Evolutionary conservation across 2,888 invertebrate genomes (phyloP).

Genomic region (Ecdyonurus torrentis): DNA sequence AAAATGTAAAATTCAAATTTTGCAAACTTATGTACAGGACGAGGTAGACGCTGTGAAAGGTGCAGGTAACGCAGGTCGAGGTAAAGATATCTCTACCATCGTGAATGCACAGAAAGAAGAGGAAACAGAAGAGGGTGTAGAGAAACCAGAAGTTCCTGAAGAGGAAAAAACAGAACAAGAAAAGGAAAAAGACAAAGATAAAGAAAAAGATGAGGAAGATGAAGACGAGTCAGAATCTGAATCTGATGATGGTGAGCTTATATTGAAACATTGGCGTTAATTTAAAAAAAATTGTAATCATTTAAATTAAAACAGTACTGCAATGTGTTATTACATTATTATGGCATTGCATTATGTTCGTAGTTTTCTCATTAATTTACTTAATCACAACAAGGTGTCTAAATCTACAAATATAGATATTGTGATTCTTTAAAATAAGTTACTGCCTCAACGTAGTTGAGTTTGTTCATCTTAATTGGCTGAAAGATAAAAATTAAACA

Average conservation of each 20-base stretch:
- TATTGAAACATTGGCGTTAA: background rate
- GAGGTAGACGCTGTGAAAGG: conserved; percentile 59
- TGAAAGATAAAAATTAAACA: too few relatives aligned
- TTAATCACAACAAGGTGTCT: too few relatives aligned
- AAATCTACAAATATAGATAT: too few relatives aligned
- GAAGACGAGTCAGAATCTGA: conserved; percentile 18
- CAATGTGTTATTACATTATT: too few relatives aligned
- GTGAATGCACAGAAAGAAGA: conserved; percentile 56
- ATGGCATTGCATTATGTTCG: too few relatives aligned
- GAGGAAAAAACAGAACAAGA: conserved; percentile 24
- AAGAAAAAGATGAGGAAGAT: conserved; percentile 28
- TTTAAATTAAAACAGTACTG: too few relatives aligned
- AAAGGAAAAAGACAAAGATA: conserved; percentile 22
- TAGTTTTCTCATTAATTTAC: too few relatives aligned
- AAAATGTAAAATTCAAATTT: too few relatives aligned
- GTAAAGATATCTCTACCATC: conserved; percentile 86
- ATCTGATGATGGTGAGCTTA: background rate
- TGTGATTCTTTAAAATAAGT: too few relatives aligned
- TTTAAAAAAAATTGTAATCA: background rate
- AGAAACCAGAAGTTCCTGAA: conserved; percentile 16
- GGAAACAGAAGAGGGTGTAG: conserved; percentile 24
- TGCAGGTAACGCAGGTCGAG: conserved; percentile 65
- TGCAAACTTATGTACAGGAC: too few relatives aligned
- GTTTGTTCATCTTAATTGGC: too few relatives aligned
- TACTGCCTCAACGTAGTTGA: too few relatives aligned